Percentiles rank a stretch among this genome's conserved stretches.
These are phyloP conservation scores for Eolophus roseicapilla DNA, from an alignment of 2,113 vertebrate species.

Conservation along the genomic window DNA sequence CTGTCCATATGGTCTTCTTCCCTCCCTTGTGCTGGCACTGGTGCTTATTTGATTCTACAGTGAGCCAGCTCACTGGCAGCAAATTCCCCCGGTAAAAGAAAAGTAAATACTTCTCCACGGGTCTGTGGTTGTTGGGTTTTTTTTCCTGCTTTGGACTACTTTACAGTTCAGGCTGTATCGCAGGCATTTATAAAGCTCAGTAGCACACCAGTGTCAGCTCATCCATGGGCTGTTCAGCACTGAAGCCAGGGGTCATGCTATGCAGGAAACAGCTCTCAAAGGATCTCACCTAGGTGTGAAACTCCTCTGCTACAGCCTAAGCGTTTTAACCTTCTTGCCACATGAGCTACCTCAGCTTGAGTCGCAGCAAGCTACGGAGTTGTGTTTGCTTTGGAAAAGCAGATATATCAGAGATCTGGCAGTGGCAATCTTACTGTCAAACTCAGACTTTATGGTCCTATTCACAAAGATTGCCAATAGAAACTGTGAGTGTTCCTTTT, in stretches of 20 bases:
- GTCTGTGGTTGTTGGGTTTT: background rate
- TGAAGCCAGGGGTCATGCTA: background rate
- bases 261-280: background rate
- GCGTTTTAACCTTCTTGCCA: background rate
- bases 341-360: background rate
- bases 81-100: background rate
- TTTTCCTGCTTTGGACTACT: background rate
- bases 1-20: constrained; percentile 31
- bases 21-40: background rate
- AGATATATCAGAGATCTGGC: background rate
- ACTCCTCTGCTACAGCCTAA: background rate
- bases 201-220: background rate
- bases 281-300: background rate
- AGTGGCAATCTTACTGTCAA: background rate
- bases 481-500: background rate
- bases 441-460: background rate
- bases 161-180: background rate
- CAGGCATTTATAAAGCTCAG: background rate
- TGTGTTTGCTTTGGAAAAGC: background rate
- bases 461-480: background rate
- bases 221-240: background rate
- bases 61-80: background rate
- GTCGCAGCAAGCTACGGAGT: background rate
- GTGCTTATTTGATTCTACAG: background rate
- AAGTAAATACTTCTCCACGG: background rate